These are phyloP conservation scores for Danio rerio DNA, from an alignment of 2,113 vertebrate genomes.

Conservation along the genomic window GRCz12tu NC_133179.1:25015501-25016000, in stretches of 20 bases:
- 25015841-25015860: background rate
- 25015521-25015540: constrained; percentile 27
- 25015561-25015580: constrained; percentile 8
- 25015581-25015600: constrained; percentile 15
- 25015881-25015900: too few species aligned
- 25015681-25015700: background rate
- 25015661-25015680: background rate
- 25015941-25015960: too few species aligned
- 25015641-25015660: background rate
- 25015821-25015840: background rate
- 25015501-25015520: constrained; percentile 5
- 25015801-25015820: background rate
- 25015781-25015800: background rate
- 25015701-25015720: background rate
- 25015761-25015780: background rate
- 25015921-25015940: too few species aligned
- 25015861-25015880: too few species aligned
- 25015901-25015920: too few species aligned
- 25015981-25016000: too few species aligned
- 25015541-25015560: constrained; percentile 2
- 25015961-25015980: too few species aligned
- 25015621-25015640: constrained; percentile 11
- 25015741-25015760: background rate
- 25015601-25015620: constrained; percentile 19
- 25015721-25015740: background rate